Conservation (phyloP, 2,888 invertebrate species). For the Teleiodes luculella region DNA sequence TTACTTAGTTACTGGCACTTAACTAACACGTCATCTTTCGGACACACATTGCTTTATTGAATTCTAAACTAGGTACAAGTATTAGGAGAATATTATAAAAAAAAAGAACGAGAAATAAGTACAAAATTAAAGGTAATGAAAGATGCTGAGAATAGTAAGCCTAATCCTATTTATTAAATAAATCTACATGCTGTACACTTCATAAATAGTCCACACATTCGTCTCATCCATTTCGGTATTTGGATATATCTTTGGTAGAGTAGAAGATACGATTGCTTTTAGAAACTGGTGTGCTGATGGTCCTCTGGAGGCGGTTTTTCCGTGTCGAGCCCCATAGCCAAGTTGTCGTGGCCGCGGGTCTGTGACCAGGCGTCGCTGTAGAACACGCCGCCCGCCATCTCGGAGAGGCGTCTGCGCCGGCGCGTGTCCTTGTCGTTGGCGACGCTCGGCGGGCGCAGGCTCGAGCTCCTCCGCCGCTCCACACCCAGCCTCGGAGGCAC, state of each 20-base stretch:
- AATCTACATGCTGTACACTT: no score
- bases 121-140: no score
- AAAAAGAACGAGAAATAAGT: no score
- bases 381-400: conserved; percentile 71
- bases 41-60: no score
- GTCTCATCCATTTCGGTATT: no score
- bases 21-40: background rate
- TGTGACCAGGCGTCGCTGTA: conserved; percentile 58
- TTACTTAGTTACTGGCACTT: background rate
- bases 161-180: no score
- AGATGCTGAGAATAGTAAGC: no score
- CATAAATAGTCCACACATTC: no score
- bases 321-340: conserved; percentile 56
- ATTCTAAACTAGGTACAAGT: no score
- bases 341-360: conserved; percentile 58
- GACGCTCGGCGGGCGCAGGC: conserved; percentile 62
- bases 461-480: conserved; percentile 65
- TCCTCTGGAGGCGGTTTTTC: conserved; percentile 56
- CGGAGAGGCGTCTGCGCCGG: conserved; percentile 65
- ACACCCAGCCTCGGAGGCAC: conserved; percentile 58
- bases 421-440: conserved; percentile 67
- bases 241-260: background rate
- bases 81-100: no score
- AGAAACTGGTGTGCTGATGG: conserved; percentile 39
- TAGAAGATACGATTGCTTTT: background rate